Conservation (phyloP, 2,797 vertebrate genomes). For the Poeciliopsis infans region DNA sequence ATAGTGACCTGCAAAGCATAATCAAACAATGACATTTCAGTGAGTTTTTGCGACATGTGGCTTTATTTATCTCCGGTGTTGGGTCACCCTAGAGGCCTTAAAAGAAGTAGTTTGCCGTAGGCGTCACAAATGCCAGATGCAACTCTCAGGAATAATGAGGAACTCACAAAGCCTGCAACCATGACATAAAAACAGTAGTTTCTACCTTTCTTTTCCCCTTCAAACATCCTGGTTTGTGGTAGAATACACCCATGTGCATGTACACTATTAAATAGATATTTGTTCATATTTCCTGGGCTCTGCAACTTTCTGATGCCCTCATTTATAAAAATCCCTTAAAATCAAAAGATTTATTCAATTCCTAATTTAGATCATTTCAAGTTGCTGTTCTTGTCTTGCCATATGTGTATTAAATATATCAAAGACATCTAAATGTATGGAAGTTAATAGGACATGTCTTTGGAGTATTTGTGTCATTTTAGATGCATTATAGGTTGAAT, state of each 20-base stretch:
- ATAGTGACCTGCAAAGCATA: conserved; percentile 22
- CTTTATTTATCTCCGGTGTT: conserved; percentile 23
- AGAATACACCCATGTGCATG: not conserved
- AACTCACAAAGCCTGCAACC: not conserved
- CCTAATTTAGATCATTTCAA: not conserved
- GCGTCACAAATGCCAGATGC: conserved; percentile 7
- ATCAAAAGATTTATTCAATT: not conserved
- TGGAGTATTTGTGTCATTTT: not conserved
- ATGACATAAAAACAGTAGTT: conserved; percentile 3
- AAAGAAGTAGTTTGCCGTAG: conserved; percentile 11
- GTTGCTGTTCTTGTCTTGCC: not conserved
- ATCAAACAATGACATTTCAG: conserved; percentile 36
- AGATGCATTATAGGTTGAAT: not conserved
- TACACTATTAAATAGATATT: too few relatives aligned
- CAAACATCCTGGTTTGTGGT: not conserved
- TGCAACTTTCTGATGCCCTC: not conserved
- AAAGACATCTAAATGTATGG: not conserved
- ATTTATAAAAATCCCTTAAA: not conserved
- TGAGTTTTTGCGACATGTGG: not conserved
- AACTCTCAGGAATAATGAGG: conserved; percentile 6
- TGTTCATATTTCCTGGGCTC: not conserved
- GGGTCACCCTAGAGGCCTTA: conserved; percentile 8
- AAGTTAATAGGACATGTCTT: not conserved
- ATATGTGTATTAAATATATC: not conserved
- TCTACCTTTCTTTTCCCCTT: not conserved